Percentiles rank a stretch among this genome's conserved stretches.
phyloP scores from a whole-genome alignment of 2,888 invertebrate genomes.

The Brenthis hecate region DNA sequence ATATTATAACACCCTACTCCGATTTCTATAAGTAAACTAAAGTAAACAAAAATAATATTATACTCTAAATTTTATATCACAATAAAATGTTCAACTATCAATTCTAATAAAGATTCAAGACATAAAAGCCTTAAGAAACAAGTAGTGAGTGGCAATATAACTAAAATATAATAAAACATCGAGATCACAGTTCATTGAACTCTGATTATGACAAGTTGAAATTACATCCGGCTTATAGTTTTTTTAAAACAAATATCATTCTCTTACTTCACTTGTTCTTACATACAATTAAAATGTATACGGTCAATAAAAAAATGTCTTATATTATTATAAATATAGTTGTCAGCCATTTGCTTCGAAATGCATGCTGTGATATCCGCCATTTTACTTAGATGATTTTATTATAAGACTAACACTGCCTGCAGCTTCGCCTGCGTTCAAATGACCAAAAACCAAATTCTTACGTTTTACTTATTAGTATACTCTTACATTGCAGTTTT shows the following conservation, averaged over 20 bases:
- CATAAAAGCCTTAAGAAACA: conserved; percentile 17
- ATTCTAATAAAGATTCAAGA: conserved; percentile 12
- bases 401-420: no score
- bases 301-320: background rate
- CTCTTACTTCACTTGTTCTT: conserved; percentile 5
- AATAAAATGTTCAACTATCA: conserved; percentile 11
- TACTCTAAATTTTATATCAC: conserved; percentile 4
- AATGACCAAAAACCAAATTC: no score
- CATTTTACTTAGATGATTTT: no score
- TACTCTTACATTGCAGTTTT: no score
- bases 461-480: no score
- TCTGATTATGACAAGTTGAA: conserved; percentile 32
- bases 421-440: no score
- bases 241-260: conserved; percentile 6
- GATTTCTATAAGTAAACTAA: background rate
- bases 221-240: conserved; percentile 35
- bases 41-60: background rate
- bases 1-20: no score
- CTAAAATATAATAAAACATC: conserved; percentile 18
- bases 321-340: no score
- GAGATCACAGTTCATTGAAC: conserved; percentile 28
- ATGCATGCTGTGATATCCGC: no score
- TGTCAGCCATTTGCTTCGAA: no score
- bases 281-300: conserved; percentile 1
- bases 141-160: conserved; percentile 3